phyloP scores from a whole-genome alignment of 2,888 invertebrate genomes.

The Fragum fragum region DNA sequence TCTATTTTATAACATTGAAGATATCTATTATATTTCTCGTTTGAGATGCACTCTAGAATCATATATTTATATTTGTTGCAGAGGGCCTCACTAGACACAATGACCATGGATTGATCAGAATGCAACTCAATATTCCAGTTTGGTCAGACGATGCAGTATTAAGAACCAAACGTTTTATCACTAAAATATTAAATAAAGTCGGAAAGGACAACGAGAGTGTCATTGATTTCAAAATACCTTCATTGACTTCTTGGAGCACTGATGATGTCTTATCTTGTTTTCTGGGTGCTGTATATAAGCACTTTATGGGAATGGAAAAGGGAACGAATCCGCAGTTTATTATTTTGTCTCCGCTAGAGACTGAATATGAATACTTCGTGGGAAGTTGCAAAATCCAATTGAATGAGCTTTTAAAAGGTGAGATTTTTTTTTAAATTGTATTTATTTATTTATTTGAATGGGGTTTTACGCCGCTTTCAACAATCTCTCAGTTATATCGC shows the following conservation, averaged over 20 bases:
- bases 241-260: background rate
- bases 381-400: background rate
- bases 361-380: background rate
- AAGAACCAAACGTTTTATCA: background rate
- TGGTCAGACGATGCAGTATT: background rate
- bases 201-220: slow-evolving; percentile 10
- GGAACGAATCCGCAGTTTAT: background rate
- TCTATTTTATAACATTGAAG: no score
- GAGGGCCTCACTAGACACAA: no score
- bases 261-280: background rate
- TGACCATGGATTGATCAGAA: background rate
- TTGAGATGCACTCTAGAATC: no score
- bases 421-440: no score
- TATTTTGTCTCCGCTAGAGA: background rate
- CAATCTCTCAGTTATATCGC: no score
- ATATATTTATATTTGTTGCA: no score
- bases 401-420: background rate
- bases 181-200: background rate
- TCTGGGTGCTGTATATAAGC: background rate
- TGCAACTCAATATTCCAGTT: background rate
- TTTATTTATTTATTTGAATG: no score
- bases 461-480: no score
- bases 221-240: background rate
- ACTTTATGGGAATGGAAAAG: background rate
- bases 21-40: no score